Evolutionary conservation across 2,113 vertebrate species (phyloP).

Genomic region (Macrotis lagotis): DNA sequence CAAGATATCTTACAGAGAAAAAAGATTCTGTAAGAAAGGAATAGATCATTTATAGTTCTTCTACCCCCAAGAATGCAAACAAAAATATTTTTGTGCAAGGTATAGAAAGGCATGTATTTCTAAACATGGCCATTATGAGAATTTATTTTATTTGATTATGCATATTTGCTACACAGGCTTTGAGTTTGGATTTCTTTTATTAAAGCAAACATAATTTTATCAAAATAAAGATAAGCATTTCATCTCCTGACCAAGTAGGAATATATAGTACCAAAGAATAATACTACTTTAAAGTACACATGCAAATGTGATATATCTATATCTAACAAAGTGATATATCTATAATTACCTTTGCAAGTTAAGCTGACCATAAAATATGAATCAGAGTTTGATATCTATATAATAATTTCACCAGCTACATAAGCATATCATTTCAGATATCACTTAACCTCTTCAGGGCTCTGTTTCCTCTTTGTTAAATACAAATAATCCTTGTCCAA

Average conservation of each 20-base stretch:
- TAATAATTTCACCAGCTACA: not conserved
- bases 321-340: not conserved
- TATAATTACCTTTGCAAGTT: not conserved
- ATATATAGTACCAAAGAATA: not conserved
- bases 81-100: not conserved
- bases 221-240: not conserved
- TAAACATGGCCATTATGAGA: not conserved
- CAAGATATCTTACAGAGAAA: not conserved
- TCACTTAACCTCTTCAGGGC: not conserved
- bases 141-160: not conserved
- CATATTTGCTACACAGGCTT: not conserved
- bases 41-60: not conserved
- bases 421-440: not conserved
- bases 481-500: not conserved
- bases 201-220: not conserved
- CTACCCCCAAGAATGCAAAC: not conserved
- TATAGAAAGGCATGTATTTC: not conserved
- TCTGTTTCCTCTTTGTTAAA: not conserved
- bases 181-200: not conserved
- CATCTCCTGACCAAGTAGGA: not conserved
- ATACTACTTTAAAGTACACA: not conserved
- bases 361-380: not conserved
- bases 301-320: not conserved
- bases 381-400: not conserved
- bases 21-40: not conserved